Base-by-base conservation (phyloP, 2,888 invertebrate genomes). In the Ctena decussata region DNA sequence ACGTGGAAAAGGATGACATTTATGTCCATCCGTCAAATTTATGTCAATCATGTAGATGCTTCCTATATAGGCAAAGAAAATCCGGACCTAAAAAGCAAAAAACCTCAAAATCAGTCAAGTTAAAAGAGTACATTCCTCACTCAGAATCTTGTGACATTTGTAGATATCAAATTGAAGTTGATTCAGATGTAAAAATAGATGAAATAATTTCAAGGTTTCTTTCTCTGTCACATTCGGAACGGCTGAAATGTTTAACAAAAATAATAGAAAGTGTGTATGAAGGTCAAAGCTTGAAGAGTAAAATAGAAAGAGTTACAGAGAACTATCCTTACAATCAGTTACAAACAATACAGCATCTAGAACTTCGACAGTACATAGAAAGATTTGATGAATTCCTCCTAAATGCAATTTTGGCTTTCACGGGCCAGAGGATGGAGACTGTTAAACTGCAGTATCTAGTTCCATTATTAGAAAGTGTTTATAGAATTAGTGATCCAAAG, bases 391-490 rank as follows among this genome's bases (percentile, higher is more conserved):
- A 60, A 5, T 27, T 60, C 27, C 30, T 60, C 6, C 8, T 60
- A 18, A 11, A 6, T 11, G 30, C 27, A 3, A 24, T 60, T 24
- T 18, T 60, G 8, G 60, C 30, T 30, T 60, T 60, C 6, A 60
- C 60, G 8, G 30, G 30, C 30, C 60, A 60, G 30, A 60, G 8
- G 27, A 5, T 6, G 32, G 30, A 60, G 21, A 60, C 27, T 12
- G 18, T 60, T 27, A 27, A 24, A 30, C 30, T 60, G 60, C 30
- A 60, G 18, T 30, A 3, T 8, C 3, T 60, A 2, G 18, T 60
- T 30, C 60, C 60, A 11, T 8, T 60, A 27, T 30, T 60, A 8
- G 60, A 60, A 60, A 76, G 60, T 65, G 65, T 77, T 21, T 77
- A 75, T 32, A 53, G 75, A 75, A 12, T 75, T 11, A 37, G 18